Base-by-base conservation (phyloP, 2,797 vertebrate species). In the Pseudochaenichthys georgianus region DNA sequence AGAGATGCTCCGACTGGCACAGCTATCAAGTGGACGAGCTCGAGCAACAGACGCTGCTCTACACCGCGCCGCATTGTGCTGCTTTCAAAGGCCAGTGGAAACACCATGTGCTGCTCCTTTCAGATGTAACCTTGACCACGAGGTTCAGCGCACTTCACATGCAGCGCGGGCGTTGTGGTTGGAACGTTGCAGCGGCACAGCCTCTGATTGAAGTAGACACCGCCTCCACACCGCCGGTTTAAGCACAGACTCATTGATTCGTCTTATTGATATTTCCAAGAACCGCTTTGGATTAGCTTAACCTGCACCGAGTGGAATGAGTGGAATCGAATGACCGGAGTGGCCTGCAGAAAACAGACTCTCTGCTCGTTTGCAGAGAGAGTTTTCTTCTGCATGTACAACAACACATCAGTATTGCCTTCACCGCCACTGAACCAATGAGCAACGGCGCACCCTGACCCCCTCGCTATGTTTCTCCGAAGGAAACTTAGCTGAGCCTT, bases 1-100 rank as follows among this genome's bases (percentile, higher is more conserved):
- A 83, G 69, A 75, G 75, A 79, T 68, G 67, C 79, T 87, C 65
- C 11, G 75, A 78, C 54, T 62, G 72, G 53, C 21, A 17, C 31
- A 46, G 81, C 52, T 54, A 63, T 82, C 60, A 28, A 78, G 53
- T 60, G 66, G 53, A 46, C 54, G 19, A 16, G 45, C 31, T 52
- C 75, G 63, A 70, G 45, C 11, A 21, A 60, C 4, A 12, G 3
- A 70, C 3, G n/a, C 52, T 3, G 1, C 67, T 47, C 12, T 2
- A 15, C 9, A 52, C 45, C 9, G 16, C 2, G 1, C 41, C 53
- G 48, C 13, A 21, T 9, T 21, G 28, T 13, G 10, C 15, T n/a
- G 5, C 15, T 64, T 68, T 87, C 57, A 77, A 69, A 73, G 10
- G 15, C 12, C 5, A 4, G 6, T 1, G 66, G 41, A 45, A 69